Evolutionary conservation across 2,797 vertebrate genomes (phyloP), one percentile per base, ranked within the genome.

Genomic region (Coreius guichenoti): DNA sequence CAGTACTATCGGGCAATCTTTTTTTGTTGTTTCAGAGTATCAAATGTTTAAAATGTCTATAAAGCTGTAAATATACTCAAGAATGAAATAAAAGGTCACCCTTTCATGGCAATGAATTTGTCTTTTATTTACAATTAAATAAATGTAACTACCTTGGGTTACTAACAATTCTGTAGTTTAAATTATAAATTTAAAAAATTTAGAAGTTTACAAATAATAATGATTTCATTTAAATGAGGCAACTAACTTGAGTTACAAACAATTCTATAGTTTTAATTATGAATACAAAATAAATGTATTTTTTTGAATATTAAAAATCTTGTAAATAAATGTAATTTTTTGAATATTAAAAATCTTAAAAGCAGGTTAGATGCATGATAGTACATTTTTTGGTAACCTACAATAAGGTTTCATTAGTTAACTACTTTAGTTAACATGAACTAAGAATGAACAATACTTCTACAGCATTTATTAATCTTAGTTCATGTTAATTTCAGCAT

Each of bases 51-150:
- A 91, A 92, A 91, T 91, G 93, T 92, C 85, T 92, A 86, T 94
- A 92, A 92, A 94, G 87, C 87, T 96, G 94, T 95, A 95, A 93
- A 95, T 90, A 93, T 84, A 83, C 69, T 61, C n/a, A 86, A 89
- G 89, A 91, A 90, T 92, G 12, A 93, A 95, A 95, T 94, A 94
- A 95, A 95, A 90, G 63, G 81, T 91, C 79, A 91, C 89, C 91
- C 86, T 92, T 94, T 94, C 85, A 92, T 86, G 81, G 81, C 86
- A 86, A 26, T 86, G 65, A 87, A 80, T 87, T 1, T 68, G 89
- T 36, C 4, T 78, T 69, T 78, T 47, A 69, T 61, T 47, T 74
- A 26, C 26, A 63, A 12, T 56, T 12, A 13, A 26, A 13, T 69
- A 23, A 39, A 16, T 33, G 61, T 8, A 21, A 31, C 77, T 58